Percentiles rank a stretch among this genome's conserved stretches.
These are phyloP conservation scores for Drosophila punjabiensis DNA, from an alignment of 1,140 invertebrate genomes.

Conservation along the genomic window DNA sequence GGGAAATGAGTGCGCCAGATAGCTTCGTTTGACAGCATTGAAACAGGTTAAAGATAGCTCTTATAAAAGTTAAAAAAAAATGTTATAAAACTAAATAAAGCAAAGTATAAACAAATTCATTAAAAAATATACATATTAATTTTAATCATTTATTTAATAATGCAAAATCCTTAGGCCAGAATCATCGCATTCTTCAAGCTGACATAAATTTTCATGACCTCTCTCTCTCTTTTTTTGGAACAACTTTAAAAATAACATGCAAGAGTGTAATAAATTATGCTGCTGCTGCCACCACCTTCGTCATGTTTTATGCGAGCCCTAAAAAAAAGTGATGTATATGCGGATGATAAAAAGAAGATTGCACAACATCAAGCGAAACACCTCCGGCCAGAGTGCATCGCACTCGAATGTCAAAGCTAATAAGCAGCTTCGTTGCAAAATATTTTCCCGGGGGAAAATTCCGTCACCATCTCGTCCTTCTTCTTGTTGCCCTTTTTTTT, in stretches of 20 bases:
- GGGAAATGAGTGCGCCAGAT: neutral
- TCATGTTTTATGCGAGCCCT: constrained; percentile 29
- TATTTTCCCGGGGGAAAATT: constrained; percentile 37
- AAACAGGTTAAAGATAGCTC: neutral
- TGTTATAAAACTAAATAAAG: neutral
- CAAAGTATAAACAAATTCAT: neutral
- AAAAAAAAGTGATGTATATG: constrained; percentile 47
- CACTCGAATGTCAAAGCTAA: constrained; percentile 65
- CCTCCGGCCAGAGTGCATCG: constrained; percentile 40
- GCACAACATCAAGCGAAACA: constrained; percentile 43
- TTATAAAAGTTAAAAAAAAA: neutral
- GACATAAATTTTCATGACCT: neutral
- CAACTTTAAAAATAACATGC: constrained; percentile 48
- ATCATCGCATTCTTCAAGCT: neutral
- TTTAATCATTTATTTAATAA: neutral
- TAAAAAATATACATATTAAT: neutral
- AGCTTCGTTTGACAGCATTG: neutral
- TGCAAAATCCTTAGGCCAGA: no score
- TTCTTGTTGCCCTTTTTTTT: neutral
- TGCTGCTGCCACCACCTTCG: constrained; percentile 7
- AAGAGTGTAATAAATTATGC: constrained; percentile 61
- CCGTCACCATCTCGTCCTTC: neutral
- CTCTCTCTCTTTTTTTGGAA: neutral
- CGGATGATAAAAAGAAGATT: constrained; percentile 55
- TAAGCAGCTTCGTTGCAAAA: constrained; percentile 54